Evolutionary conservation across 2,888 invertebrate species (phyloP), one percentile per base, ranked within the genome.

Genomic region (Saturnia japonica): DNA sequence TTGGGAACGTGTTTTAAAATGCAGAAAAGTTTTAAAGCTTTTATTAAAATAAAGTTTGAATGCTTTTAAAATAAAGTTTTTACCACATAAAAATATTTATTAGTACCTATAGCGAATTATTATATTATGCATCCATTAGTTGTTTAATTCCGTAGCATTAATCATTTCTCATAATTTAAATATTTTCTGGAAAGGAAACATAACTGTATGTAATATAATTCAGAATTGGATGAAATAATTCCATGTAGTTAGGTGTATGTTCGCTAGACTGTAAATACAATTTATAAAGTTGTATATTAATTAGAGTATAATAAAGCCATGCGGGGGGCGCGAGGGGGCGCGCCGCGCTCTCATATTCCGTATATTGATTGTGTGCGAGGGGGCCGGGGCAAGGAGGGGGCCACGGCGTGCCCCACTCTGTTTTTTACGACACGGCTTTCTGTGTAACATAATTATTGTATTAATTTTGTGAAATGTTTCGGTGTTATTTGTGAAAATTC

Each of bases 391-490:
- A 88, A 90, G 90, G 93, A 91, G 93, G 93, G 94, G 93, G 94
- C 93, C 89, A 93, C 91, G 91, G 93, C 94, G 93, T 94, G 93
- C 94, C 94, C 94, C 94, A 93, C 94, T 94, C 94, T 93, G 93
- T 94, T 91, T 94, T 94, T 94, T 94, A 94, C 94, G 94, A 94
- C 94, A 94, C 94, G 92, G 94, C 94, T 94, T 94, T 94, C 93
- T 93, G 94, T 94, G 93, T 93, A 94, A 94, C 94, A 93, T 94
- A 92, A 93, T 93, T 93, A 91, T 91, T 91, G 91, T 94, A 88
- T 91, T 92, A 93, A 92, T 93, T 92, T 94, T 92, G 94, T 94
- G 94, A 94, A 94, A 94, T 94, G 94, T 91, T 91, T 92, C 91
- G 91, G 90, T 89, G 93, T 91, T 91, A 91, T 92, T 90, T 90